A percentile compares a stretch with the other conserved stretches of the same genome.
Evolutionary conservation across 2,888 invertebrate species (phyloP).

Genomic region (Augochlorella aurata): DNA sequence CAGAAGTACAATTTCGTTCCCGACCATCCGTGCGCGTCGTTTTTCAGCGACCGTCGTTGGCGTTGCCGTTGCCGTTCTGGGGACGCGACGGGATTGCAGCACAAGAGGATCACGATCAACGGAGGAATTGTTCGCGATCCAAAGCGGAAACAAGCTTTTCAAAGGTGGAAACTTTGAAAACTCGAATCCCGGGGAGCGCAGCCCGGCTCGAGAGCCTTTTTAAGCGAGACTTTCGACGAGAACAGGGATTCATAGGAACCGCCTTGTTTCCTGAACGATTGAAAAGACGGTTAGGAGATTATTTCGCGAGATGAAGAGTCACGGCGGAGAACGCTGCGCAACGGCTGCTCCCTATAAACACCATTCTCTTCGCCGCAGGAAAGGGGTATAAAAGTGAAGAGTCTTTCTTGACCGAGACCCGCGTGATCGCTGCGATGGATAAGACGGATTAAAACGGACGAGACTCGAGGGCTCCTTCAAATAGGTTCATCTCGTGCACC

Average conservation of each 20-base stretch:
- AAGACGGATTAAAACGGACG: slow-evolving; percentile 6
- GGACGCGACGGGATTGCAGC: not conserved
- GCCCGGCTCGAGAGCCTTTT: not conserved
- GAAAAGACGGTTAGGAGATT: slow-evolving; percentile 4
- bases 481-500: not conserved
- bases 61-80: not conserved
- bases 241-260: not conserved
- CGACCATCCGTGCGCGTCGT: not conserved
- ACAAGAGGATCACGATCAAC: not conserved
- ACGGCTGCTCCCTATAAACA: not conserved
- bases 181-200: not conserved
- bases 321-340: not conserved
- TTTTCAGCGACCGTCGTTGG: not conserved
- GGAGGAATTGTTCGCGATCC: not conserved
- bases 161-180: slow-evolving; percentile 1
- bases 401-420: not conserved
- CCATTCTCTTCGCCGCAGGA: not conserved
- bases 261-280: slow-evolving; percentile 6
- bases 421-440: not conserved
- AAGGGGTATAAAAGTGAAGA: not conserved
- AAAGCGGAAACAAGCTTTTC: not conserved
- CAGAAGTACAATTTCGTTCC: not conserved
- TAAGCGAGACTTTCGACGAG: not conserved
- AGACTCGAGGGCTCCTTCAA: not conserved
- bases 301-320: not conserved